Conservation (phyloP, 2,113 vertebrate genomes). For the Melanocharis versteri region DNA sequence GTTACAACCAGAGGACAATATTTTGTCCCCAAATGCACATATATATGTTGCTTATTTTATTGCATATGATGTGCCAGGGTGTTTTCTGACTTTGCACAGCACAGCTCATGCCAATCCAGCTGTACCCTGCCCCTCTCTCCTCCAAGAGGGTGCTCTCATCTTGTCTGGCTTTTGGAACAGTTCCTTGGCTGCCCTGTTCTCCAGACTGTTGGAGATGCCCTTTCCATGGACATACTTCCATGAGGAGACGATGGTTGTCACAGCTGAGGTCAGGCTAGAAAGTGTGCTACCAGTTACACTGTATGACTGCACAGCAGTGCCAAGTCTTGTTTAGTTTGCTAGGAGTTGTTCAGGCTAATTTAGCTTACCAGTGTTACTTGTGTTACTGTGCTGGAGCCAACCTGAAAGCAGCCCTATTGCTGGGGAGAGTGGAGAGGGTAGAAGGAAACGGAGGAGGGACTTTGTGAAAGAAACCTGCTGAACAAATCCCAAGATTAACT, state of each 20-base stretch:
- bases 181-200: neutral
- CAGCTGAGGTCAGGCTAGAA: neutral
- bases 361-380: neutral
- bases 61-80: neutral
- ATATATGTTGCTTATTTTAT: neutral
- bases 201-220: neutral
- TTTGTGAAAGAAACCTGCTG: neutral
- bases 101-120: neutral
- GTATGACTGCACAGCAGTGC: neutral
- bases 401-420: neutral
- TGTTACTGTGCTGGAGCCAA: neutral
- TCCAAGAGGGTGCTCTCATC: neutral
- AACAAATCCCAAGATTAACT: neutral
- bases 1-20: neutral
- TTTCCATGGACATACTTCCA: neutral
- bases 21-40: neutral
- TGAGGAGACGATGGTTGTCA: neutral
- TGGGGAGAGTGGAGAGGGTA: neutral
- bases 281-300: neutral
- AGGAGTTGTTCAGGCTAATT: neutral
- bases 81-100: neutral
- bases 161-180: neutral
- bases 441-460: neutral
- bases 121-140: neutral
- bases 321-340: neutral